Conservation (phyloP, 1,140 invertebrate genomes). For the Macrobrachium nipponense region DNA sequence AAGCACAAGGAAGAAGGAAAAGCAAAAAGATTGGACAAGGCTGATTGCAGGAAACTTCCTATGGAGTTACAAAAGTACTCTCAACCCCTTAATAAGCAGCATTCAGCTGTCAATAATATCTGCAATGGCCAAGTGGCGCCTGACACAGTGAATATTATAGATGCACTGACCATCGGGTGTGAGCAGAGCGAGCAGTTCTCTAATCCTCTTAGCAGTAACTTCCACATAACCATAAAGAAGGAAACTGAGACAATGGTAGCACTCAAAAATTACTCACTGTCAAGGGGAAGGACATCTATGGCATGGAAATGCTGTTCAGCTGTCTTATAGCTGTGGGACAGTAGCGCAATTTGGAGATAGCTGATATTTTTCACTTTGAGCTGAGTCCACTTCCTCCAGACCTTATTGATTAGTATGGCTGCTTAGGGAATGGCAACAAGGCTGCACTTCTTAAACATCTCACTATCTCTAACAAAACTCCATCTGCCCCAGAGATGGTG, state of each 20-base stretch:
- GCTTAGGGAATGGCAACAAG: constrained; percentile 1
- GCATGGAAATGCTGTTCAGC: background rate
- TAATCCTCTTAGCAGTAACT: background rate
- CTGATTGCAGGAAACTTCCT: background rate
- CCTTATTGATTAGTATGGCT: constrained; percentile 27
- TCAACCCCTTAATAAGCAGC: background rate
- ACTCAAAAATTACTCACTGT: constrained; percentile 10
- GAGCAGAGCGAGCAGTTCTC: background rate
- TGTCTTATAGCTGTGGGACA: constrained; percentile 3
- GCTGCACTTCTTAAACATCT: background rate
- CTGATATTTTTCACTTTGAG: constrained; percentile 15
- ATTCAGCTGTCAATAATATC: background rate
- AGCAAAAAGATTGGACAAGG: constrained; percentile 12
- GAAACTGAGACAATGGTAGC: background rate
- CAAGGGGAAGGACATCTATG: constrained; percentile 7
- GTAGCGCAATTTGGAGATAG: constrained; percentile 13
- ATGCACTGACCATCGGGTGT: background rate
- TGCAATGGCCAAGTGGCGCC: background rate
- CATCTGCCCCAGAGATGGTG: background rate
- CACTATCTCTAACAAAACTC: background rate
- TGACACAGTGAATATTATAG: background rate
- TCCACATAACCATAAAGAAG: constrained; percentile 1
- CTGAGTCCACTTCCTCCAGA: constrained; percentile 28
- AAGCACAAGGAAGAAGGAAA: constrained; percentile 37
- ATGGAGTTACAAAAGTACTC: background rate